Evolutionary conservation across 2,888 invertebrate species (phyloP), one percentile per base, ranked within the genome.

Genomic region (Hypselothyrea guttata): DNA sequence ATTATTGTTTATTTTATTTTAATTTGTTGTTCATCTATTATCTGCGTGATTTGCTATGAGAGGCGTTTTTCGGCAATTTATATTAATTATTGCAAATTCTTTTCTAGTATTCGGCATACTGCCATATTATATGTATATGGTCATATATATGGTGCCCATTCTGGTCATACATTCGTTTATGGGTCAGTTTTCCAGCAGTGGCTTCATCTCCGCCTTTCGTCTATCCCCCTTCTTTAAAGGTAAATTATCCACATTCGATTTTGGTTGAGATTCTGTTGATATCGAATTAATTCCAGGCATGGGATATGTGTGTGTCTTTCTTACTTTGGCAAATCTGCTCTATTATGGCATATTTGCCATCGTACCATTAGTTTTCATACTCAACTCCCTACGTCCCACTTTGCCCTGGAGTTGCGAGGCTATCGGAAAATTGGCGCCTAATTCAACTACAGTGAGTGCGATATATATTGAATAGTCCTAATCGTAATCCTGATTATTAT

Each of bases 151-250:
- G 9, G 94, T 97, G 46, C 97, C 97, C 0, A 91, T 97, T 61
- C 95, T 97, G 86, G 95, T 96, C 84, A 91, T 97, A 91, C 97
- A 97, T 89, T 94, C 96, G 0, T 93, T 94, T n/a, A 91, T 97
- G 81, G 97, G 97, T 16, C 97, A 97, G 87, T 96, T 96, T 89
- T 92, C 95, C 11, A 94, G 94, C 77, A 93, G 94, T 42, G 95
- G 96, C 70, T 95, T 95, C 70, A 93, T 96, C 77, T 94, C 95
- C 8, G 92, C 95, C 46, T 96, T 96, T 91, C 94, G 93, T 72
- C 92, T 95, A 63, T 93, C 93, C 56, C 97, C 97, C 1, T 91
- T 97, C 44, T 96, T 97, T 89, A 97, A 97, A 94, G 97, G 96
- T 95, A 90, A 64, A n/a, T n/a, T 30, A 3, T 4, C 4, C 13